These are phyloP conservation scores for Trematomus loennbergii DNA, from an alignment of 2,113 vertebrate species.

Conservation along the genomic window DNA sequence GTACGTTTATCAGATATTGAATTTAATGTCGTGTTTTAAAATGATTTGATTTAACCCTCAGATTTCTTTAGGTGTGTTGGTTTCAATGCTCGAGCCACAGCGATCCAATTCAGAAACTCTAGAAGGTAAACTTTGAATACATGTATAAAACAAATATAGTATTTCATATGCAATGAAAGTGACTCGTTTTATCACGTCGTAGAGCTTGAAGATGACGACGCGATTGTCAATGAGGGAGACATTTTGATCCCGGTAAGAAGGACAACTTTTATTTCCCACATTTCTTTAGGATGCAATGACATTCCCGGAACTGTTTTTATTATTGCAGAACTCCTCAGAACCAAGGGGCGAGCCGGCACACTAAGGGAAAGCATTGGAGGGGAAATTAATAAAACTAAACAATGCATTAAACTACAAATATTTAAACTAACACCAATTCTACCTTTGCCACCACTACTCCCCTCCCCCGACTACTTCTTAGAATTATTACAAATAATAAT, in stretches of 20 bases:
- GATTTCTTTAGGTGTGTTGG: background rate
- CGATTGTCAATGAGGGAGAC: constrained; percentile 52
- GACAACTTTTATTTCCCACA: background rate
- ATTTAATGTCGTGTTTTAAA: background rate
- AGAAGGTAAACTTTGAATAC: constrained; percentile 32
- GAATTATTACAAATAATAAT: no score
- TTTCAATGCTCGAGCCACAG: background rate
- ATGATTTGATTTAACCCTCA: background rate
- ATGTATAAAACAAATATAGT: background rate
- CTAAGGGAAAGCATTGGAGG: no score
- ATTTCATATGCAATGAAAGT: background rate
- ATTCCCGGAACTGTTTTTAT: no score
- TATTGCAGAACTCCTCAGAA: no score
- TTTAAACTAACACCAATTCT: no score
- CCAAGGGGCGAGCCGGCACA: no score
- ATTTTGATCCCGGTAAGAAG: constrained; percentile 49
- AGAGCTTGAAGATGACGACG: constrained; percentile 15
- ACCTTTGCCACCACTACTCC: no score
- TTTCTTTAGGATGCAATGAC: no score
- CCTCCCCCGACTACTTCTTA: no score
- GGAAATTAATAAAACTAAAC: no score
- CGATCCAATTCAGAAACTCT: constrained; percentile 33
- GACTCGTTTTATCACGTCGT: no score
- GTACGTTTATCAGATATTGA: constrained; percentile 1
- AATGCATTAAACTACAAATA: no score